Base-by-base conservation (phyloP, 1,140 invertebrate genomes). In the Platyscapa corneri region DNA sequence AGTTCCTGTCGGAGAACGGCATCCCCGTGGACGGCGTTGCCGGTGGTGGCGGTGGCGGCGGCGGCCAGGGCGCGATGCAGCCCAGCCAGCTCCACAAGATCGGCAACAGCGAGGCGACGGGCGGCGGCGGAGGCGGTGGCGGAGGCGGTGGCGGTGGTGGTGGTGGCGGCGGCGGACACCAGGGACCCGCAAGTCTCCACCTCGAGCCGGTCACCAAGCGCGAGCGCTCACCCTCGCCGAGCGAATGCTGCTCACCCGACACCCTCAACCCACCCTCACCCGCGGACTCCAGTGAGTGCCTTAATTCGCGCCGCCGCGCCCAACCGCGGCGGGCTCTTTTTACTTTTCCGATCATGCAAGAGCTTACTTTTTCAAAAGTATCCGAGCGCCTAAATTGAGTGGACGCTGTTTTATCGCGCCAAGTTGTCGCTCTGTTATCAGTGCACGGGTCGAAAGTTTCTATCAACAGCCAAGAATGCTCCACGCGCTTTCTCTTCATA, bases 1-100 rank as follows among this genome's bases (percentile, higher is more conserved):
- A 98, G 94, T 99, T 99, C 94, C 95, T 99, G 88, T 97, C 96
- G 87, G 98, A 98, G 93, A 98, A 98, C 93, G 97, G 97, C 87
- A 97, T 97, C 93, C 96, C 97, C 83, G 95, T 96, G 89, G 96
- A 97, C 91, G 96, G 95, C 23, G 94, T 96, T 86, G 94, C 94
- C 86, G 95, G 95, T 78, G 94, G 95, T 88, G 93, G 93, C 89
- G 92, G 91, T 46, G 87, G 90, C 64, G 92, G 91, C 91, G 39
- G 37, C 23, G 70, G 70, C 88, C 89, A 88, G 86, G 89, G 88
- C 65, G 90, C 91, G 23, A 76, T 78, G 53, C 90, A 91, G 90
- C 72, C 89, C 82, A 88, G 88, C 67, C 89, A 91, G 83, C 87
- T 93, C 82, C 90, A 91, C 89, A 92, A 93, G 88, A 90, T 93